Percentiles rank a stretch among this genome's conserved stretches.
These are phyloP conservation scores for Drosophila algonquin DNA, from an alignment of 2,888 invertebrate genomes.

Conservation along the genomic window DNA sequence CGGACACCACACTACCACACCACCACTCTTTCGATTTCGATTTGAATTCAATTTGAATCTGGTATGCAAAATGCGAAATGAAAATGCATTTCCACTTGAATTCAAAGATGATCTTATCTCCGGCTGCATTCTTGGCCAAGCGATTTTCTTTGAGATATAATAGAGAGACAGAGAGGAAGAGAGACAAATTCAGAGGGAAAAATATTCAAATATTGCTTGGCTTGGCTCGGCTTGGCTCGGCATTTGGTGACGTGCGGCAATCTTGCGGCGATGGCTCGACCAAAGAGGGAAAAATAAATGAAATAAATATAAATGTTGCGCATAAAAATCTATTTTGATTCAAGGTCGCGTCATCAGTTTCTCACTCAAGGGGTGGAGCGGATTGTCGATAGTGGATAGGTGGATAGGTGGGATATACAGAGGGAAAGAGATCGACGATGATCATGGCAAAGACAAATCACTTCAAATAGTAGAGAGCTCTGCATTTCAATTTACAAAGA, in stretches of 20 bases:
- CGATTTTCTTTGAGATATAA: conserved; percentile 1
- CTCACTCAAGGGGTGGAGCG: conserved; percentile 28
- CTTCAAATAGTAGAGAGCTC: neutral
- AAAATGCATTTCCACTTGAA: conserved; percentile 44
- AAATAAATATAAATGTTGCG: conserved; percentile 49
- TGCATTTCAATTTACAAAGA: too few relatives aligned
- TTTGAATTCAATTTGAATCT: conserved; percentile 31
- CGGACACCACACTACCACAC: neutral
- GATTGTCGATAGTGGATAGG: neutral
- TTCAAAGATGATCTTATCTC: conserved; percentile 31
- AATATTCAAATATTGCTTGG: conserved; percentile 33
- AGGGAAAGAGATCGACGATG: neutral
- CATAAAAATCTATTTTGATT: conserved; percentile 71
- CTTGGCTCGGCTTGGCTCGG: conserved; percentile 36
- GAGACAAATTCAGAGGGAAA: conserved; percentile 28
- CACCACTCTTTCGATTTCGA: conserved; percentile 28
- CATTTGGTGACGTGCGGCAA: conserved; percentile 74
- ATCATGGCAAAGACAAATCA: neutral
- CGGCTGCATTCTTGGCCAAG: conserved; percentile 15
- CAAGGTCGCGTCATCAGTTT: conserved; percentile 76
- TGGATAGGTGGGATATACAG: neutral
- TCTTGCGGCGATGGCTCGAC: conserved; percentile 27
- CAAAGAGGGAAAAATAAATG: conserved; percentile 24
- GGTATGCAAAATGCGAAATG: conserved; percentile 11
- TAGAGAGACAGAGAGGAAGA: neutral